These are phyloP conservation scores for Halictus ligatus DNA, from an alignment of 2,888 invertebrate genomes.

Conservation along the genomic window DNA sequence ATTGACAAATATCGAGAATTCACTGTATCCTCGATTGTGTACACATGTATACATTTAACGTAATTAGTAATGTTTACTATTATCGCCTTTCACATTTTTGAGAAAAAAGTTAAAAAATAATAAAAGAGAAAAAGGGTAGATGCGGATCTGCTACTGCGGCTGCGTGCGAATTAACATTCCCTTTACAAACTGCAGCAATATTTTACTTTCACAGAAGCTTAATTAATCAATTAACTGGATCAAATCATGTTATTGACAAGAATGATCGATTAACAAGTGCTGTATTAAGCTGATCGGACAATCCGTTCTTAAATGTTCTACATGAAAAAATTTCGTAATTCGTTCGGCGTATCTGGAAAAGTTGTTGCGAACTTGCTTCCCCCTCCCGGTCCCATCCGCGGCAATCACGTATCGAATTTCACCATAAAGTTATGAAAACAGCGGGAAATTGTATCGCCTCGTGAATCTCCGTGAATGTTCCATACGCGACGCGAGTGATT, in stretches of 20 bases:
- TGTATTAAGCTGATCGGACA: not conserved
- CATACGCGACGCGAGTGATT: slow-evolving; percentile 63
- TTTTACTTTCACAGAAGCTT: not conserved
- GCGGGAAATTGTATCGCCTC: slow-evolving; percentile 52
- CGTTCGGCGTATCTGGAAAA: not conserved
- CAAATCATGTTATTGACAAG: not conserved
- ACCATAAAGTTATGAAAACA: slow-evolving; percentile 24
- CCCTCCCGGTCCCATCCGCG: not conserved
- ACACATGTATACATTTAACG: not conserved
- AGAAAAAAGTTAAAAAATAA: not conserved
- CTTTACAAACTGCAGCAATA: not conserved
- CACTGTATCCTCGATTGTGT: too few relatives aligned
- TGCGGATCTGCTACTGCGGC: not conserved
- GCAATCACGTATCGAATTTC: not conserved
- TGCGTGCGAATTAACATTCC: not conserved
- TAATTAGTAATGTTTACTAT: not conserved
- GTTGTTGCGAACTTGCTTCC: not conserved
- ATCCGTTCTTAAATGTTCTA: not conserved
- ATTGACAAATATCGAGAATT: too few relatives aligned
- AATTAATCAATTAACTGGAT: not conserved
- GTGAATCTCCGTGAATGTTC: slow-evolving; percentile 64
- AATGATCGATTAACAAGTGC: not conserved
- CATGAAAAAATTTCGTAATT: not conserved
- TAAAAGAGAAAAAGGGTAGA: not conserved
- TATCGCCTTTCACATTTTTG: not conserved